These are phyloP conservation scores for Paedocypris micromegethes DNA, from an alignment of 2,797 vertebrate genomes.

Conservation along the genomic window DNA sequence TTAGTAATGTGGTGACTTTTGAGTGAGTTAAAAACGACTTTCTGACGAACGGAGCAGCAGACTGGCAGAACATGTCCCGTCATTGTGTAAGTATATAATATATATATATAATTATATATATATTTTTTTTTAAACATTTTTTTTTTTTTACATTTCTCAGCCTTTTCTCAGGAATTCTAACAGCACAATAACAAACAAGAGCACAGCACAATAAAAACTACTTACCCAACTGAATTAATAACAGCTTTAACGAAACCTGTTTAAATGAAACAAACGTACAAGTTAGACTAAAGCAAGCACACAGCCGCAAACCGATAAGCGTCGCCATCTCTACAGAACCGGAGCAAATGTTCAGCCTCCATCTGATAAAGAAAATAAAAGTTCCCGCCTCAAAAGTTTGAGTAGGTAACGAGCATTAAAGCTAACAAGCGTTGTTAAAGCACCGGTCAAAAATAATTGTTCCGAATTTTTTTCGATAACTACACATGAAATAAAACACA, in stretches of 20 bases:
- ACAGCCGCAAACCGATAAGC: background rate
- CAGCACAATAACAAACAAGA: background rate
- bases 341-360: background rate
- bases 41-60: no score
- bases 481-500: background rate
- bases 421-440: background rate
- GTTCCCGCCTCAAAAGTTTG: conserved; percentile 59
- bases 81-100: no score
- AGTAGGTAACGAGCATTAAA: conserved; percentile 22
- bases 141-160: no score
- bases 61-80: no score
- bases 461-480: conserved; percentile 17
- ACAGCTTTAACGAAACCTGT: conserved; percentile 8
- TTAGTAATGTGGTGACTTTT: no score
- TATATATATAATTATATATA: no score
- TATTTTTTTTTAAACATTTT: no score
- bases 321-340: background rate
- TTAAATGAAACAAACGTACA: conserved; percentile 21
- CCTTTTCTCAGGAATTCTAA: background rate
- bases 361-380: conserved; percentile 69
- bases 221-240: background rate
- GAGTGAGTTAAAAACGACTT: no score
- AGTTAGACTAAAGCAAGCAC: background rate
- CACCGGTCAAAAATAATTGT: background rate
- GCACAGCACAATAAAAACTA: background rate